These are phyloP conservation scores for Casuarius casuarius DNA, from an alignment of 2,113 vertebrate genomes.

Conservation along the genomic window DNA sequence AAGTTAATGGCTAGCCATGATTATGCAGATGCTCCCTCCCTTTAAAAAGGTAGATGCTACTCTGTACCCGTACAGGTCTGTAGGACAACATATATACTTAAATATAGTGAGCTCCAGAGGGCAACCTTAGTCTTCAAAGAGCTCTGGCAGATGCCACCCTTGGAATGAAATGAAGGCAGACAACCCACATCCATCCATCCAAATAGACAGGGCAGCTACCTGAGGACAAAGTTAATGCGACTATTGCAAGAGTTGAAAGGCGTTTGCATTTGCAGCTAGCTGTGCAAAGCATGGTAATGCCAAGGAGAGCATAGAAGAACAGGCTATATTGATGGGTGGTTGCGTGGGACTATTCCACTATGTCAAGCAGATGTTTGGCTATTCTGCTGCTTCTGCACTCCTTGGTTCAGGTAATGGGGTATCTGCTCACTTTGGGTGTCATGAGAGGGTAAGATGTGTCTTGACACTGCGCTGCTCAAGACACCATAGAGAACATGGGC, in stretches of 20 bases:
- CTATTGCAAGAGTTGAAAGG: not conserved
- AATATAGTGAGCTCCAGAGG: not conserved
- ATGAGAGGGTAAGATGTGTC: not conserved
- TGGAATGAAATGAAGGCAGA: not conserved
- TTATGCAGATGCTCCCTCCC: not conserved
- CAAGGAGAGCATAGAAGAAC: not conserved
- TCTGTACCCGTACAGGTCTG: not conserved
- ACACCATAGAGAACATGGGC: not conserved
- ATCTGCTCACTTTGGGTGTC: not conserved
- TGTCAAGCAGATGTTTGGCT: not conserved
- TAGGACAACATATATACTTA: not conserved
- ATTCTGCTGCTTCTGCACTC: not conserved
- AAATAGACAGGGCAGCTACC: not conserved
- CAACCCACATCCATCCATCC: not conserved
- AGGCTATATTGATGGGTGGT: accelerated
- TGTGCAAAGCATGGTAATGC: not conserved
- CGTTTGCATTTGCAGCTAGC: not conserved
- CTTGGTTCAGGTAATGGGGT: not conserved
- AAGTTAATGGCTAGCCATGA: not conserved
- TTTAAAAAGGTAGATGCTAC: not conserved
- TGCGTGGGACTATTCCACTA: not conserved
- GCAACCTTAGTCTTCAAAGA: not conserved
- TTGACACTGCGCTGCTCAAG: not conserved
- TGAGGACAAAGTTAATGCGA: not conserved
- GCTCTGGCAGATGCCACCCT: not conserved